Percentiles rank a stretch among this genome's conserved stretches.
These are phyloP conservation scores for Ageneiosus marmoratus DNA, from an alignment of 2,113 vertebrate species.

Conservation along the genomic window DNA sequence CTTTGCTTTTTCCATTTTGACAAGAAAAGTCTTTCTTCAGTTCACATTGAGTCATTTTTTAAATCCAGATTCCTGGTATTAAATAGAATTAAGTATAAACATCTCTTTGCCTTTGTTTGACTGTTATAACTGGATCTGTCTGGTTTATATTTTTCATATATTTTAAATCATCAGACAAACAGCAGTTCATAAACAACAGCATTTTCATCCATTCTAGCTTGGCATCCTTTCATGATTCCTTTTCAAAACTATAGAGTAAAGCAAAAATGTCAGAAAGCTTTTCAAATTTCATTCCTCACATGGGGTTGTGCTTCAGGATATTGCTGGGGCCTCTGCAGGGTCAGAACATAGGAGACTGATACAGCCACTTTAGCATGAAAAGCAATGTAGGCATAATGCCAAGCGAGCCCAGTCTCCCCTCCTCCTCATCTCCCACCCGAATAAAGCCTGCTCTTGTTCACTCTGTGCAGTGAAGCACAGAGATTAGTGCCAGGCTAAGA, in stretches of 20 bases:
- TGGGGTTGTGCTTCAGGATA: slow-evolving; percentile 12
- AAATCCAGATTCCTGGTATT: not conserved
- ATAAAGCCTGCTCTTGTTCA: slow-evolving; percentile 39
- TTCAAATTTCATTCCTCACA: slow-evolving; percentile 7
- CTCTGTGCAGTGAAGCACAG: slow-evolving; percentile 20
- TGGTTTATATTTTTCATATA: not conserved
- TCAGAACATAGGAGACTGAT: slow-evolving; percentile 25
- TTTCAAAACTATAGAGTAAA: not conserved
- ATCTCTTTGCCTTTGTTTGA: not conserved
- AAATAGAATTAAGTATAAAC: not conserved
- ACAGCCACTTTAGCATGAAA: slow-evolving; percentile 18
- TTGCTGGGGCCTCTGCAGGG: not conserved
- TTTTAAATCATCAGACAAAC: not conserved
- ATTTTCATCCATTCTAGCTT: not conserved
- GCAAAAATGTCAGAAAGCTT: not conserved
- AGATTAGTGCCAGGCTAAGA: slow-evolving; percentile 39
- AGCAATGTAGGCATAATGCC: slow-evolving; percentile 21
- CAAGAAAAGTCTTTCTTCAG: not conserved
- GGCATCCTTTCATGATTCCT: not conserved
- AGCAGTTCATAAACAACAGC: not conserved
- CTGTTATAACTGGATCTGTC: not conserved
- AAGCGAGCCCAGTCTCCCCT: slow-evolving; percentile 23
- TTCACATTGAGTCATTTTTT: not conserved
- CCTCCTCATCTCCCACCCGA: not conserved
- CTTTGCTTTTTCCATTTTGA: not conserved